Percentiles rank a stretch among this genome's conserved stretches.
Conservation (phyloP, 1,140 invertebrate genomes). For the Drosophila subobscura region DNA sequence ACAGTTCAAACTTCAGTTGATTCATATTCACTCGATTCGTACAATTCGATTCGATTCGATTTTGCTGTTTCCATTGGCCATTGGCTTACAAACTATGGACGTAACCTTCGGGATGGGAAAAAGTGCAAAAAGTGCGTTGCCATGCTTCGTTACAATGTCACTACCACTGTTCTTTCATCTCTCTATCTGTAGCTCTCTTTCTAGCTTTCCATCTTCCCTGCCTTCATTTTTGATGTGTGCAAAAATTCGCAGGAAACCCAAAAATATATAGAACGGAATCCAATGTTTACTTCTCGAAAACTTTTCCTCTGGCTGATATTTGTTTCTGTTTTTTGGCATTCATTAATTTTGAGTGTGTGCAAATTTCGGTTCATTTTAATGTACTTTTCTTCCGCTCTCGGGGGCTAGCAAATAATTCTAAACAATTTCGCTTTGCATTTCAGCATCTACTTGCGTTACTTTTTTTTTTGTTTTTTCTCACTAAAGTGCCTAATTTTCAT, state of each 20-base stretch:
- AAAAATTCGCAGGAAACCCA: slow-evolving; percentile 30
- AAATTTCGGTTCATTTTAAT: slow-evolving; percentile 40
- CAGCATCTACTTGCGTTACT: slow-evolving; percentile 28
- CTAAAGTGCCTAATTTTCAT: slow-evolving; percentile 62
- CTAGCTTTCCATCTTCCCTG: slow-evolving; percentile 13
- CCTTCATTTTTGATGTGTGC: slow-evolving; percentile 29
- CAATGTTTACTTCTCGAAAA: slow-evolving; percentile 13
- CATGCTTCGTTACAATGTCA: slow-evolving; percentile 55
- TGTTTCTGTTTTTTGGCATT: slow-evolving; percentile 16
- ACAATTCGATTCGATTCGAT: slow-evolving; percentile 49
- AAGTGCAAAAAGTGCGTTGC: slow-evolving; percentile 77
- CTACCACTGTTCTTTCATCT: slow-evolving; percentile 26
- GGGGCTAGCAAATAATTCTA: slow-evolving; percentile 64
- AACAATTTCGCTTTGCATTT: slow-evolving; percentile 56
- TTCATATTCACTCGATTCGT: slow-evolving; percentile 23
- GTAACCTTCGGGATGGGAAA: slow-evolving; percentile 80
- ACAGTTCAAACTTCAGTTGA: slow-evolving; percentile 26
- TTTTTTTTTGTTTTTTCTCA: slow-evolving; percentile 32
- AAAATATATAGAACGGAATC: slow-evolving; percentile 12
- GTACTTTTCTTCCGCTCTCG: slow-evolving; percentile 5
- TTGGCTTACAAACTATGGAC: slow-evolving; percentile 83
- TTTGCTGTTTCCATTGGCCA: slow-evolving; percentile 55
- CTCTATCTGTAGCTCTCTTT: slow-evolving; percentile 6
- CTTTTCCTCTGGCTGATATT: neutral
- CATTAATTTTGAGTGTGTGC: slow-evolving; percentile 53